Evolutionary conservation across 1,140 invertebrate species (phyloP).

Genomic region (Lasaia peninsularis): DNA sequence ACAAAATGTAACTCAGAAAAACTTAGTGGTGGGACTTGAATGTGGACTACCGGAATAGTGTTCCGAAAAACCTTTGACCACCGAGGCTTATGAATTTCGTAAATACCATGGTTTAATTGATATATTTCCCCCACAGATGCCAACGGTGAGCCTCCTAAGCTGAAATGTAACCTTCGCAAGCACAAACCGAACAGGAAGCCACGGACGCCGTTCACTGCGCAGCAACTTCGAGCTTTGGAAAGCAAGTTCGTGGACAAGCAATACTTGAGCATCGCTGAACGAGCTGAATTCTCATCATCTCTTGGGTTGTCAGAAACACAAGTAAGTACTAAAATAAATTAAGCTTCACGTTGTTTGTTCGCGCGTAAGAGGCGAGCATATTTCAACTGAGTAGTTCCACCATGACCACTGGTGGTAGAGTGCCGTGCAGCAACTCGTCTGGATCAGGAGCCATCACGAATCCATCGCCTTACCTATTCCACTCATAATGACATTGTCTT

Average conservation of each 20-base stretch:
- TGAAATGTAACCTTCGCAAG: slow-evolving; percentile 95
- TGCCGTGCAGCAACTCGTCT: too few species aligned
- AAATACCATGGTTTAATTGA: not conserved
- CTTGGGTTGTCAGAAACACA: slow-evolving; percentile 97
- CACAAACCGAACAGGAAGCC: slow-evolving; percentile 98
- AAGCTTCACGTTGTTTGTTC: too few species aligned
- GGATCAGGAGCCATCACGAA: too few species aligned
- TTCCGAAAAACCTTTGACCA: not conserved
- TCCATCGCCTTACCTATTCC: too few species aligned
- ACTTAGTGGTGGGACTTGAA: too few species aligned
- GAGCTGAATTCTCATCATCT: slow-evolving; percentile 96
- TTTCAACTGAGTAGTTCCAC: too few species aligned
- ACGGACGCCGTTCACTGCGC: slow-evolving; percentile 97
- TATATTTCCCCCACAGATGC: slow-evolving; percentile 69
- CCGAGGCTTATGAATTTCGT: not conserved
- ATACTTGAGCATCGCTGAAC: slow-evolving; percentile 96
- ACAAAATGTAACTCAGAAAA: too few species aligned
- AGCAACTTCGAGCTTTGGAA: slow-evolving; percentile 95
- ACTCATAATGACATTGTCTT: too few species aligned
- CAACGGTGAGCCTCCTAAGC: slow-evolving; percentile 86
- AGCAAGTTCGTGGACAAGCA: slow-evolving; percentile 98
- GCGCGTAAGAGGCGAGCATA: too few species aligned
- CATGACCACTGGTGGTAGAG: too few species aligned
- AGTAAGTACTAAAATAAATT: slow-evolving; percentile 66
- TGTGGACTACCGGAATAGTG: too few species aligned